These are phyloP conservation scores for Bovichtus variegatus DNA, from an alignment of 2,797 vertebrate genomes.

Conservation along the genomic window DNA sequence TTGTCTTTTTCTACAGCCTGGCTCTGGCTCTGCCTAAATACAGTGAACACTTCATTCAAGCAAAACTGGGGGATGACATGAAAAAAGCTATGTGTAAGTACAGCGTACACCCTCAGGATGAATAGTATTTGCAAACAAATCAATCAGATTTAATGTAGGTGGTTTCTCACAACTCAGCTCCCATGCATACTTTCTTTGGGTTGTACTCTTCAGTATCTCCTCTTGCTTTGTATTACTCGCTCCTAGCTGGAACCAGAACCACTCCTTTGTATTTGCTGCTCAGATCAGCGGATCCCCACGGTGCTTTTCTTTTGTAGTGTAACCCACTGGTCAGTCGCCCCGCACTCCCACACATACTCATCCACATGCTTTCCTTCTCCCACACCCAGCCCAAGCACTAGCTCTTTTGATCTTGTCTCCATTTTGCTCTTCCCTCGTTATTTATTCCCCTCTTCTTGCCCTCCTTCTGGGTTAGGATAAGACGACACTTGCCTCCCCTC, in stretches of 20 bases:
- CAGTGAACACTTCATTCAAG: slow-evolving; percentile 98
- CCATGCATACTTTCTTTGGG: slow-evolving; percentile 30
- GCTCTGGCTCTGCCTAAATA: slow-evolving; percentile 97
- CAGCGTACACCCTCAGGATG: background rate
- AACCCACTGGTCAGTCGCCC: slow-evolving; percentile 72
- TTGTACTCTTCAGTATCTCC: slow-evolving; percentile 15
- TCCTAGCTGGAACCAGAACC: slow-evolving; percentile 51
- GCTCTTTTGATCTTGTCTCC: slow-evolving; percentile 68
- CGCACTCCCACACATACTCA: slow-evolving; percentile 63
- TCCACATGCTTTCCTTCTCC: slow-evolving; percentile 63
- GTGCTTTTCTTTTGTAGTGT: slow-evolving; percentile 71
- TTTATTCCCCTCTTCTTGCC: slow-evolving; percentile 38
- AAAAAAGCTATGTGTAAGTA: slow-evolving; percentile 96
- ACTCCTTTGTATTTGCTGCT: slow-evolving; percentile 67
- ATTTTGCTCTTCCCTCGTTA: slow-evolving; percentile 41
- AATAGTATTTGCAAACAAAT: slow-evolving; percentile 19
- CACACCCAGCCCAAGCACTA: slow-evolving; percentile 41
- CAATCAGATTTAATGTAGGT: background rate
- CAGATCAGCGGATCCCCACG: slow-evolving; percentile 54
- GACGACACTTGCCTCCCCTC: slow-evolving; percentile 33
- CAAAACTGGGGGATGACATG: slow-evolving; percentile 92
- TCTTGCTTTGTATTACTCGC: slow-evolving; percentile 40
- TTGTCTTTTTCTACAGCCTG: slow-evolving; percentile 88
- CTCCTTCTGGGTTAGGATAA: slow-evolving; percentile 43
- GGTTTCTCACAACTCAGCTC: slow-evolving; percentile 19